Evolutionary conservation across 1,140 invertebrate genomes (phyloP).

Genomic region (Zaprionus taronus): DNA sequence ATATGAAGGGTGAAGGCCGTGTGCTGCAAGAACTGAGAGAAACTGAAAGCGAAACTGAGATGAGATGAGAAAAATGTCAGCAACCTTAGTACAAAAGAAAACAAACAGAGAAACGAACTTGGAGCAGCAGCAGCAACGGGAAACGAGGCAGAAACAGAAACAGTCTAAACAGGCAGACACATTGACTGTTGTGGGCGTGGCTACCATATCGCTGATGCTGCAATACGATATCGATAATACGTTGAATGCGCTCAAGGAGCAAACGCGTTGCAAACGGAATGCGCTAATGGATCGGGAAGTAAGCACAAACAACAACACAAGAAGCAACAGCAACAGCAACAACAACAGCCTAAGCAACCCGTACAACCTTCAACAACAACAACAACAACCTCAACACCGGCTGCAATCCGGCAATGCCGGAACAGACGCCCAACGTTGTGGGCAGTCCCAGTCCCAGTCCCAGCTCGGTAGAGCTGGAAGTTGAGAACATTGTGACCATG

Average conservation of each 20-base stretch:
- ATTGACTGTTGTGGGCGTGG: slow-evolving; percentile 32
- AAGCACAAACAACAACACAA: slow-evolving; percentile 4
- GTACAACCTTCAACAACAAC: slow-evolving; percentile 38
- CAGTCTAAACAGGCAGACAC: not conserved
- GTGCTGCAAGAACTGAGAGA: not conserved
- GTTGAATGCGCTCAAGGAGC: slow-evolving; percentile 80
- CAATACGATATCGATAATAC: slow-evolving; percentile 84
- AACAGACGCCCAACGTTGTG: not conserved
- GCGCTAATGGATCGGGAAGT: slow-evolving; percentile 38
- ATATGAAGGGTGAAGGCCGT: not conserved
- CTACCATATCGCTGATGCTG: slow-evolving; percentile 76
- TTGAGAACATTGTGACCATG: slow-evolving; percentile 38
- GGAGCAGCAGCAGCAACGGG: slow-evolving; percentile 17
- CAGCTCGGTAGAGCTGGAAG: slow-evolving; percentile 47
- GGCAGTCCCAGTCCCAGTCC: slow-evolving; percentile 8
- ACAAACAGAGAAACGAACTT: slow-evolving; percentile 41
- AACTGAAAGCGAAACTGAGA: slow-evolving; percentile 22
- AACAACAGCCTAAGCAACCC: not conserved
- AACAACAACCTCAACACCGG: slow-evolving; percentile 14
- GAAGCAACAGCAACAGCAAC: slow-evolving; percentile 9
- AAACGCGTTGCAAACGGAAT: slow-evolving; percentile 50
- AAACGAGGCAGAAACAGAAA: slow-evolving; percentile 2
- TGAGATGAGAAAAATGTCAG: slow-evolving; percentile 64
- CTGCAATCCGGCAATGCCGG: slow-evolving; percentile 31
- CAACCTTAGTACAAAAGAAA: slow-evolving; percentile 57